These are phyloP conservation scores for Sepiola atlantica DNA, from an alignment of 2,888 invertebrate species.

Conservation along the genomic window DNA sequence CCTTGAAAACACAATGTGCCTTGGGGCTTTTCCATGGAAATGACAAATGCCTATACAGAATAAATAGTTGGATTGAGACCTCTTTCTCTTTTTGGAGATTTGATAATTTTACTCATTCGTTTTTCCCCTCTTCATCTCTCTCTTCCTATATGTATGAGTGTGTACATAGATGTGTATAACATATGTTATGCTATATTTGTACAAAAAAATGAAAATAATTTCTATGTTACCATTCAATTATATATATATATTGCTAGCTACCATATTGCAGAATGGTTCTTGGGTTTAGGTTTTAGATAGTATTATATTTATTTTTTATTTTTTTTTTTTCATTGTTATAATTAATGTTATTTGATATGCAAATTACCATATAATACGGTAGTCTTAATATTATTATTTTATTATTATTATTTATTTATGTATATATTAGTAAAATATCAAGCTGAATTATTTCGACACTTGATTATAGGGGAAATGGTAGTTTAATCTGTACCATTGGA, in stretches of 20 bases:
- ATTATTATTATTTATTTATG: too few relatives aligned
- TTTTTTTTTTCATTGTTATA: too few relatives aligned
- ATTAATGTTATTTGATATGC: too few relatives aligned
- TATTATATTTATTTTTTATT: too few relatives aligned
- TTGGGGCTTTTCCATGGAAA: background rate
- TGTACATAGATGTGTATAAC: background rate
- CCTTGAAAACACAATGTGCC: background rate
- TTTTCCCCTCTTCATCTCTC: background rate
- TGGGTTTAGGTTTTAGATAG: too few relatives aligned
- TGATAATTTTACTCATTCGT: background rate
- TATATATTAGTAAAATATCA: too few relatives aligned
- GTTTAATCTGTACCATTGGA: too few relatives aligned
- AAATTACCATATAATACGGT: too few relatives aligned
- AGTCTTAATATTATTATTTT: too few relatives aligned
- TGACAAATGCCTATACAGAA: background rate
- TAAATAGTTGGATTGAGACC: background rate
- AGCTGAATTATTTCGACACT: too few relatives aligned
- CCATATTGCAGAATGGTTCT: too few relatives aligned
- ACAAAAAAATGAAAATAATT: background rate
- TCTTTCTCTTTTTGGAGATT: background rate
- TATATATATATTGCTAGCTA: background rate
- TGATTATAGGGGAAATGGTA: too few relatives aligned
- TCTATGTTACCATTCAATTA: background rate
- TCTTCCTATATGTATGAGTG: background rate
- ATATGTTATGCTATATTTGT: background rate